phyloP scores from a whole-genome alignment of 2,797 vertebrate species.

The Rhyacichthys aspro region DNA sequence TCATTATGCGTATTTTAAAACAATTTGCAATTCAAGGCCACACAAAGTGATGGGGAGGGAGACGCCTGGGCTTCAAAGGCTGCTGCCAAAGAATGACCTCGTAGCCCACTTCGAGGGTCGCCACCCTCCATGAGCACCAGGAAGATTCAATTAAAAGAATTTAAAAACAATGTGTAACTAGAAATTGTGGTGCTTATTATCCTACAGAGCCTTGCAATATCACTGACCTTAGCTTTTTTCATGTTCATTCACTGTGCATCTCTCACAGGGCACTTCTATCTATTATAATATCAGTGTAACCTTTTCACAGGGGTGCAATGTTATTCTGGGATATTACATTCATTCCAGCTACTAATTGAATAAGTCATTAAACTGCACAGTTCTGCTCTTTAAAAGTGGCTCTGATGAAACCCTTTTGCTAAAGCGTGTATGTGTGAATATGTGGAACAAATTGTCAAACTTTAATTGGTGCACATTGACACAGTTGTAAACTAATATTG shows the following conservation, averaged over 20 bases:
- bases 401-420: slow-evolving; percentile 1
- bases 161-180: slow-evolving; percentile 79
- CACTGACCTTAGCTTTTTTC: slow-evolving; percentile 58
- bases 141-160: slow-evolving; percentile 84
- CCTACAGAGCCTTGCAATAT: slow-evolving; percentile 58
- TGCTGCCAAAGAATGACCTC: slow-evolving; percentile 76
- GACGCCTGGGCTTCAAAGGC: slow-evolving; percentile 75
- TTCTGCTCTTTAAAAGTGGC: slow-evolving; percentile 22
- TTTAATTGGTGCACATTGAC: slow-evolving; percentile 19
- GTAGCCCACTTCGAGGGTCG: slow-evolving; percentile 78
- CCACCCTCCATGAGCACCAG: slow-evolving; percentile 76
- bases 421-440: slow-evolving; percentile 15
- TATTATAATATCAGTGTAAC: slow-evolving; percentile 63
- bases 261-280: slow-evolving; percentile 47
- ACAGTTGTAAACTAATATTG: slow-evolving; percentile 7
- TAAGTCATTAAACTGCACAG: slow-evolving; percentile 50
- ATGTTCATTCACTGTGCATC: slow-evolving; percentile 15
- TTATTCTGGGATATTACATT: slow-evolving; percentile 43
- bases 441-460: slow-evolving; percentile 28
- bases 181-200: slow-evolving; percentile 73
- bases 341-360: slow-evolving; percentile 47
- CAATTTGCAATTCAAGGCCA: slow-evolving; percentile 92
- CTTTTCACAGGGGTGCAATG: slow-evolving; percentile 38
- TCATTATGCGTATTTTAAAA: slow-evolving; percentile 94
- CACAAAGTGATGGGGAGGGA: slow-evolving; percentile 75